Evolutionary conservation across 2,797 vertebrate species (phyloP).

Genomic region (Ptychadena robeensis): DNA sequence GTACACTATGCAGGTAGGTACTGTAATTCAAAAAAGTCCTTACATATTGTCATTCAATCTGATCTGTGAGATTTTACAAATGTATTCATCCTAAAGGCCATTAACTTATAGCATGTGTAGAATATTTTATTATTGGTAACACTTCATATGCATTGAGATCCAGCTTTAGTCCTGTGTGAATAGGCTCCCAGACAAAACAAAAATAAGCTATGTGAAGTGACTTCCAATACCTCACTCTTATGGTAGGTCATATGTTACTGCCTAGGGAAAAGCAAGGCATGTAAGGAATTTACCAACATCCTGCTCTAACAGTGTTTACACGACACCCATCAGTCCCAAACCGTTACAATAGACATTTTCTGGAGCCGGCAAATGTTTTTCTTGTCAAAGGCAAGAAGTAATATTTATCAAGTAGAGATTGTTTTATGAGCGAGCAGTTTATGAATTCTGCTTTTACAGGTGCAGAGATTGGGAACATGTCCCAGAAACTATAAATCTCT

Average conservation of each 20-base stretch:
- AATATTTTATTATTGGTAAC: neutral
- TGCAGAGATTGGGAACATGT: neutral
- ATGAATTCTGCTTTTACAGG: slow-evolving; percentile 13
- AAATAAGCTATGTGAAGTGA: slow-evolving; percentile 48
- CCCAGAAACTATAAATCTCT: neutral
- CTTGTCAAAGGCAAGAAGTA: neutral
- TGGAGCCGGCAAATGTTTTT: slow-evolving; percentile 27
- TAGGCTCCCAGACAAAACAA: slow-evolving; percentile 24
- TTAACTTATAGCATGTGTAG: neutral
- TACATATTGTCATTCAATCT: too few relatives aligned
- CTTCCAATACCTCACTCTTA: slow-evolving; percentile 51
- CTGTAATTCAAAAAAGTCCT: too few relatives aligned
- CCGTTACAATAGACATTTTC: slow-evolving; percentile 46
- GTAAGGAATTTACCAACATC: slow-evolving; percentile 79
- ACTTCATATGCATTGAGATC: neutral
- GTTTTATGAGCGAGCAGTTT: slow-evolving; percentile 5
- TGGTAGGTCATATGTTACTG: slow-evolving; percentile 63
- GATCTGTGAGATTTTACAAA: neutral
- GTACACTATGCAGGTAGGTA: too few relatives aligned
- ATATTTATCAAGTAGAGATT: neutral
- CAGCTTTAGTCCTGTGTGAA: slow-evolving; percentile 17
- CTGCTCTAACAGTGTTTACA: slow-evolving; percentile 65
- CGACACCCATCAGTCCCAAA: slow-evolving; percentile 45
- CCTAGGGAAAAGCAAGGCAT: slow-evolving; percentile 73
- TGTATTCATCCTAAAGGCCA: neutral